A percentile compares a stretch with the other conserved stretches of the same genome.
Evolutionary conservation across 2,888 invertebrate genomes (phyloP).

Genomic region (Mimachlamys varia): DNA sequence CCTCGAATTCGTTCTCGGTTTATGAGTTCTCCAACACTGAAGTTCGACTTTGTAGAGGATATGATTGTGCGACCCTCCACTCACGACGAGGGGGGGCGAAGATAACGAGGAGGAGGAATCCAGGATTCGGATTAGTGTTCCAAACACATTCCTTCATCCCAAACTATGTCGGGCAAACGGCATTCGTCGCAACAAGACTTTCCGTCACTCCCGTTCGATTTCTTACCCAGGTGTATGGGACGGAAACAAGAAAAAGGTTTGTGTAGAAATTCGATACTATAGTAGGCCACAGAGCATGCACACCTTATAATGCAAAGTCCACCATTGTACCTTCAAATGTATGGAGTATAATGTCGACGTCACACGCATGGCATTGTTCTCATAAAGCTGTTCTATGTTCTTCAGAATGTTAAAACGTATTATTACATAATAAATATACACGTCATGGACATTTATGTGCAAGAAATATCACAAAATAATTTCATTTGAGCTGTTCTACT

Average conservation of each 20-base stretch:
- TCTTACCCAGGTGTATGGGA: neutral
- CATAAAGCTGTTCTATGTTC: too few relatives aligned
- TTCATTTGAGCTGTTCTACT: too few relatives aligned
- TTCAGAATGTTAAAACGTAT: too few relatives aligned
- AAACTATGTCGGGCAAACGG: neutral
- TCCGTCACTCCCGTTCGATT: neutral
- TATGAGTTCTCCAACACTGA: neutral
- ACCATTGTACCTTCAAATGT: too few relatives aligned
- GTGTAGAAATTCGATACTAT: neutral
- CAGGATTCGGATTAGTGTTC: neutral
- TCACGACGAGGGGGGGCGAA: neutral
- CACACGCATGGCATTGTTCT: too few relatives aligned
- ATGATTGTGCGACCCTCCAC: neutral
- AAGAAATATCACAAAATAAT: too few relatives aligned
- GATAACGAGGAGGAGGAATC: neutral
- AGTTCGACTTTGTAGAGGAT: slow-evolving; percentile 3
- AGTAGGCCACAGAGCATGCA: neutral
- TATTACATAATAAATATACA: too few relatives aligned
- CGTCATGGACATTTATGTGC: too few relatives aligned
- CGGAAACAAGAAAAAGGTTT: slow-evolving; percentile 10
- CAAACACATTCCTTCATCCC: neutral
- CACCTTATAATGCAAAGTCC: neutral
- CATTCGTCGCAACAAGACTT: neutral
- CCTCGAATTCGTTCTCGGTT: neutral
- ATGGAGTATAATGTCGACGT: too few relatives aligned